phyloP scores from a whole-genome alignment of 1,140 invertebrate genomes.

The Drosophila azteca region DNA sequence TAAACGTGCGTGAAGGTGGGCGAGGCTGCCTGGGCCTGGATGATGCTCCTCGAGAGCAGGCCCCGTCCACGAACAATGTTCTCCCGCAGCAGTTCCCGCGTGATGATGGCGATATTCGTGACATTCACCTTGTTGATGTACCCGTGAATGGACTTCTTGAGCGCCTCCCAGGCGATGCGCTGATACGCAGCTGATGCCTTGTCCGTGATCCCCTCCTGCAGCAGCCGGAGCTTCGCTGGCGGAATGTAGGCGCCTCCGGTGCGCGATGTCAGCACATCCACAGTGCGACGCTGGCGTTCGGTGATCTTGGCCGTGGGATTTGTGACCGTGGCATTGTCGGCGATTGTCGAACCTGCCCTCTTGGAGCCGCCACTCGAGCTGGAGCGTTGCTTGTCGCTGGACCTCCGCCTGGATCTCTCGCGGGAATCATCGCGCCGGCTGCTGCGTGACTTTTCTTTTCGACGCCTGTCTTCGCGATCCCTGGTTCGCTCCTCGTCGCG shows the following conservation, averaged over 20 bases:
- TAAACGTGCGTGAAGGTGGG: slow-evolving; percentile 99
- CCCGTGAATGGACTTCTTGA: slow-evolving; percentile 99
- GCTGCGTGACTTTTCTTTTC: slow-evolving; percentile 28
- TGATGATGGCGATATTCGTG: slow-evolving; percentile 96
- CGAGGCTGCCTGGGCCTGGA: slow-evolving; percentile 98
- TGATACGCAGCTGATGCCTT: slow-evolving; percentile 97
- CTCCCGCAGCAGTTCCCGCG: slow-evolving; percentile 95
- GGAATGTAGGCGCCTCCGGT: slow-evolving; percentile 99
- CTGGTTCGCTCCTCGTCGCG: slow-evolving; percentile 57
- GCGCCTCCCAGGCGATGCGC: slow-evolving; percentile 98
- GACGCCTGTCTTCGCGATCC: slow-evolving; percentile 58
- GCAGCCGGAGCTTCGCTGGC: slow-evolving; percentile 95
- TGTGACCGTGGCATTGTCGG: slow-evolving; percentile 70
- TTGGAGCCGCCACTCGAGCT: slow-evolving; percentile 8
- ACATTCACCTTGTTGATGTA: slow-evolving; percentile 99
- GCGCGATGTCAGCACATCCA: slow-evolving; percentile 91
- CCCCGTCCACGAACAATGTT: slow-evolving; percentile 98
- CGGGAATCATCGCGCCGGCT: slow-evolving; percentile 23
- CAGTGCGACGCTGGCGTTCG: slow-evolving; percentile 80
- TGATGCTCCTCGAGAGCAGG: slow-evolving; percentile 94
- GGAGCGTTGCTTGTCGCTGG: slow-evolving; percentile 13
- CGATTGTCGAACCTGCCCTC: slow-evolving; percentile 10
- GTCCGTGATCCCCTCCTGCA: slow-evolving; percentile 97
- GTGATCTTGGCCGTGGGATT: slow-evolving; percentile 75
- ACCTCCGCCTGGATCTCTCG: slow-evolving; percentile 2